Evolutionary conservation across 2,888 invertebrate species (phyloP).

Genomic region (Crioceris asparagi): DNA sequence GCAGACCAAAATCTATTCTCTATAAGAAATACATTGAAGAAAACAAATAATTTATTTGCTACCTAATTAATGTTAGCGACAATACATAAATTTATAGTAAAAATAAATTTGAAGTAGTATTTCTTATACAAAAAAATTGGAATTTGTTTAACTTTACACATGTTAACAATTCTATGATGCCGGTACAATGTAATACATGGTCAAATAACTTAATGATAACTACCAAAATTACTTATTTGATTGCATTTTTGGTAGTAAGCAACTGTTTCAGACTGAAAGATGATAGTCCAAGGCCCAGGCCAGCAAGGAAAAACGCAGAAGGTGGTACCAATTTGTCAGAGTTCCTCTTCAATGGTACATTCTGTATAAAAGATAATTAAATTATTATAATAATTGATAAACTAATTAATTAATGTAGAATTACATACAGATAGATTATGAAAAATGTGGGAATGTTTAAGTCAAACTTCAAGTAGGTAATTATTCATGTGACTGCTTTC

Average conservation of each 20-base stretch:
- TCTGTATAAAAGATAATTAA: slow-evolving; percentile 11
- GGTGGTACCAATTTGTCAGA: slow-evolving; percentile 31
- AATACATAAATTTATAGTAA: slow-evolving; percentile 20
- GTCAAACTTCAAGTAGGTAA: too few species aligned
- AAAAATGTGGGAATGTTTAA: slow-evolving; percentile 3
- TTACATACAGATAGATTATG: background rate
- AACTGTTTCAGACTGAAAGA: slow-evolving; percentile 35
- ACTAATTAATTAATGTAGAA: background rate
- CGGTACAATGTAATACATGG: slow-evolving; percentile 5
- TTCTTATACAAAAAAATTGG: slow-evolving; percentile 27
- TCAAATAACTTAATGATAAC: slow-evolving; percentile 4
- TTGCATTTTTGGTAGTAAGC: slow-evolving; percentile 15
- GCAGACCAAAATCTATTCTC: too few species aligned
- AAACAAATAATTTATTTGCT: too few species aligned
- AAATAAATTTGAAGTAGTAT: slow-evolving; percentile 34
- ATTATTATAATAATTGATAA: background rate
- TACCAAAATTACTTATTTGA: slow-evolving; percentile 6
- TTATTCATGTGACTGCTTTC: too few species aligned
- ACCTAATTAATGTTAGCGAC: too few species aligned
- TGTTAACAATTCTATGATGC: slow-evolving; percentile 7
- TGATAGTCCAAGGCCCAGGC: slow-evolving; percentile 34
- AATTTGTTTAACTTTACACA: slow-evolving; percentile 21
- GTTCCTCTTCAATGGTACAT: slow-evolving; percentile 8
- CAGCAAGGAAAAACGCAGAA: slow-evolving; percentile 34
- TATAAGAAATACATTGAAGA: too few species aligned